A percentile compares a stretch with the other conserved stretches of the same genome.
Evolutionary conservation across 1,140 invertebrate species (phyloP).

Genomic region (Drosophila watanabei): DNA sequence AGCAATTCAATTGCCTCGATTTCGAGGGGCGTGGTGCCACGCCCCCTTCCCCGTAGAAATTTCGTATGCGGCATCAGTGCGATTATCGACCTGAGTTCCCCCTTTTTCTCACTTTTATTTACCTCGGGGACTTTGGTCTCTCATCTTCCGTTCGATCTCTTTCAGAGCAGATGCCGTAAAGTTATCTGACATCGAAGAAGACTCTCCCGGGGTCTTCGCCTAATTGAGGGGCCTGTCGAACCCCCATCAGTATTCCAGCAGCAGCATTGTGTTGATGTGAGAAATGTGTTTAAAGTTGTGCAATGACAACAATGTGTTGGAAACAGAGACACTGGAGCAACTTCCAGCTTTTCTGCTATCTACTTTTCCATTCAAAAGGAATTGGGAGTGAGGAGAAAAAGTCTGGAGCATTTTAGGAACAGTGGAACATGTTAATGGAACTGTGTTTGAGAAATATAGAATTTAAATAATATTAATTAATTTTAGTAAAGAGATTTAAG

Average conservation of each 20-base stretch:
- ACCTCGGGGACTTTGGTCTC: conserved; percentile 14
- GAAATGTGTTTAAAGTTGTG: conserved; percentile 66
- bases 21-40: conserved; percentile 5
- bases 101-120: conserved; percentile 7
- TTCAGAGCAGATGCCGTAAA: conserved; percentile 18
- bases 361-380: conserved; percentile 24
- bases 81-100: conserved; percentile 58
- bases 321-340: conserved; percentile 41
- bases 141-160: conserved; percentile 26
- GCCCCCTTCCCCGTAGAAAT: conserved; percentile 35
- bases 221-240: conserved; percentile 55
- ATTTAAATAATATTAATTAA: not conserved
- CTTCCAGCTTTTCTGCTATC: conserved; percentile 28
- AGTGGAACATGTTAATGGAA: not conserved
- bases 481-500: not conserved
- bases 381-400: not conserved
- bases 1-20: conserved; percentile 74
- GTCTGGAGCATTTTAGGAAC: not conserved
- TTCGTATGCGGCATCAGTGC: conserved; percentile 64
- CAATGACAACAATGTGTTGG: conserved; percentile 65
- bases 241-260: conserved; percentile 30
- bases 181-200: conserved; percentile 23
- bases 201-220: conserved; percentile 33
- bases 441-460: too few species aligned
- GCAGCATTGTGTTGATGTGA: conserved; percentile 31